A percentile compares a stretch with the other conserved stretches of the same genome.
These are phyloP conservation scores for Sarcophaga rosellei DNA, from an alignment of 2,888 invertebrate species.

Conservation along the genomic window DNA sequence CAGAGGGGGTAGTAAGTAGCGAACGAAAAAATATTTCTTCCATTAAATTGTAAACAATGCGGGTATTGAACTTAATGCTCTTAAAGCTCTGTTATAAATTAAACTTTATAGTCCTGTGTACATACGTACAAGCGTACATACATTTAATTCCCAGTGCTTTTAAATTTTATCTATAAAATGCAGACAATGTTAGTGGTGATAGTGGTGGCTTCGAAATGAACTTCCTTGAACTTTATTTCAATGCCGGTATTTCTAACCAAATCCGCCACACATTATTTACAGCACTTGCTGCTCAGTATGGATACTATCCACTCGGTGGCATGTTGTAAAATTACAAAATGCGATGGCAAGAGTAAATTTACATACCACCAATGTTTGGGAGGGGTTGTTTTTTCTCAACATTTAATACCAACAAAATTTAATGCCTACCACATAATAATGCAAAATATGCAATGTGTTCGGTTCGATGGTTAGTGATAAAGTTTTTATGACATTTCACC, in stretches of 20 bases:
- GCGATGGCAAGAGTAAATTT: constrained; percentile 30
- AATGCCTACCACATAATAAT: not conserved
- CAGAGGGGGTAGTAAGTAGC: not conserved
- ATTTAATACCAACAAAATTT: constrained; percentile 7
- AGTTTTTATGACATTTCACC: constrained; percentile 39
- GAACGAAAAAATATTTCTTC: not conserved
- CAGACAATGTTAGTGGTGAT: not conserved
- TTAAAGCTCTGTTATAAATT: not conserved
- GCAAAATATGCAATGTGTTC: constrained; percentile 16
- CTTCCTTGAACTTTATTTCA: constrained; percentile 58
- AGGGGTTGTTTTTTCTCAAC: constrained; percentile 32
- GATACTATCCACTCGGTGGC: constrained; percentile 34
- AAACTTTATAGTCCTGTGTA: not conserved
- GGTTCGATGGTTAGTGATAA: constrained; percentile 39
- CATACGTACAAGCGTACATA: not conserved
- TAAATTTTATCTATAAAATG: not conserved
- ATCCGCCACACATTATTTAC: constrained; percentile 59
- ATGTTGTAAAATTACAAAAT: constrained; percentile 29
- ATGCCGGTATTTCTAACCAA: constrained; percentile 28
- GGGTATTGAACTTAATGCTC: not conserved
- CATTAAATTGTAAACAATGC: not conserved
- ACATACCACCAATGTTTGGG: constrained; percentile 3
- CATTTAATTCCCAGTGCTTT: not conserved
- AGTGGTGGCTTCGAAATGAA: constrained; percentile 29
- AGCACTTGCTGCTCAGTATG: constrained; percentile 43